Percentiles rank a stretch among this genome's conserved stretches.
phyloP scores from a whole-genome alignment of 1,140 invertebrate species.

The Tenebrio molitor region DNA sequence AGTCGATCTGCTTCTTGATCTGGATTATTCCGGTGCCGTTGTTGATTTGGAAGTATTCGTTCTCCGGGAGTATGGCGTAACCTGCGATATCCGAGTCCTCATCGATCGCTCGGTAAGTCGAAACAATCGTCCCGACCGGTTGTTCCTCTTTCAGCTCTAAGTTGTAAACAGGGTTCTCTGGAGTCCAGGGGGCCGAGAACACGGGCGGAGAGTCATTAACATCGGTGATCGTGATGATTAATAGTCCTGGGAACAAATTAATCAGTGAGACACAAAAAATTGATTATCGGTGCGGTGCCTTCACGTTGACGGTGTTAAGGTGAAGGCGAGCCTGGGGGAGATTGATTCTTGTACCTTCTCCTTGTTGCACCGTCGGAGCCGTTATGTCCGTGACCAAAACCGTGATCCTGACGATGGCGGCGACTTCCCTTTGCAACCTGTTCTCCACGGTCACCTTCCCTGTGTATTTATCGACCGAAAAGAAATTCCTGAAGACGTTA shows the following conservation, averaged over 20 bases:
- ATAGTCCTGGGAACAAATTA: slow-evolving; percentile 71
- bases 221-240: slow-evolving; percentile 90
- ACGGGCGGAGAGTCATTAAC: slow-evolving; percentile 76
- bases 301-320: no score
- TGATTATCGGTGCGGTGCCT: no score
- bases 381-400: slow-evolving; percentile 86
- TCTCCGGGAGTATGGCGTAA: slow-evolving; percentile 80
- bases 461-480: slow-evolving; percentile 76
- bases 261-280: slow-evolving; percentile 15
- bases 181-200: slow-evolving; percentile 81
- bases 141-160: slow-evolving; percentile 87
- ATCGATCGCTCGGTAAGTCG: slow-evolving; percentile 86
- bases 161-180: slow-evolving; percentile 76
- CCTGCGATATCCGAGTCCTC: slow-evolving; percentile 85
- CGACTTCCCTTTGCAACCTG: slow-evolving; percentile 76
- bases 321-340: no score
- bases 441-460: slow-evolving; percentile 82
- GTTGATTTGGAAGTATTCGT: slow-evolving; percentile 83
- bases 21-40: slow-evolving; percentile 84
- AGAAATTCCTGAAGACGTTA: slow-evolving; percentile 77
- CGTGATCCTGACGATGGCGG: slow-evolving; percentile 81
- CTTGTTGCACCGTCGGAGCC: slow-evolving; percentile 82
- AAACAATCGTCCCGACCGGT: slow-evolving; percentile 83
- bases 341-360: slow-evolving; percentile 80
- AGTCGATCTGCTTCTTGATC: slow-evolving; percentile 85